Conservation (phyloP, 2,797 vertebrate species). For the Smutsia temminckii region DNA sequence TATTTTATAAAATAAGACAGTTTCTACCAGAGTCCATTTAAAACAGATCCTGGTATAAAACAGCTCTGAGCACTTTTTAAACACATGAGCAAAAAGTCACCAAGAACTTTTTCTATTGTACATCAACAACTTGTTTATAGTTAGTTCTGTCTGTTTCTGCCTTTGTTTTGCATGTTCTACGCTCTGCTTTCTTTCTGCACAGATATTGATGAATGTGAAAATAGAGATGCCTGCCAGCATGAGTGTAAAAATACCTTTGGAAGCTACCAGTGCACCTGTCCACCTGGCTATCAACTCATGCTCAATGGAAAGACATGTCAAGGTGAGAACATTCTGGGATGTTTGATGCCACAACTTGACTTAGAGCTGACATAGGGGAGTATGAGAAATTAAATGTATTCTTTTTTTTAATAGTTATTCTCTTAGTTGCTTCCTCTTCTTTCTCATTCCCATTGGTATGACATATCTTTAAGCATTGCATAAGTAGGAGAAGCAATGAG, state of each 20-base stretch:
- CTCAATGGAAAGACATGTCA: slow-evolving; percentile 95
- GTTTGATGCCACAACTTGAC: neutral
- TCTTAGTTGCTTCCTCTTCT: neutral
- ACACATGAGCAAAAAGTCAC: neutral
- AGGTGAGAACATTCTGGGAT: slow-evolving; percentile 85
- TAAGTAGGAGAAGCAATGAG: neutral
- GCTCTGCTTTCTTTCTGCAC: slow-evolving; percentile 62
- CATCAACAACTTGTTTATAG: neutral
- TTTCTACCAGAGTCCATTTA: neutral
- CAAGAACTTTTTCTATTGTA: neutral
- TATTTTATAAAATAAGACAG: neutral
- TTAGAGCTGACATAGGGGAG: neutral
- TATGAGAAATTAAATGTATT: neutral
- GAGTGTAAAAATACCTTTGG: slow-evolving; percentile 95
- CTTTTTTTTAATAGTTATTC: neutral
- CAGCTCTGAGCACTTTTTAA: slow-evolving; percentile 5
- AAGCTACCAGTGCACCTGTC: slow-evolving; percentile 94
- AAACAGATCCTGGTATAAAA: neutral
- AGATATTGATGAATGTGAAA: slow-evolving; percentile 98
- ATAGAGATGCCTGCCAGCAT: slow-evolving; percentile 93
- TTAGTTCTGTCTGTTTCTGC: neutral
- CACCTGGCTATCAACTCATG: slow-evolving; percentile 93
- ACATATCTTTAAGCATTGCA: neutral
- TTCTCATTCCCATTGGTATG: neutral
- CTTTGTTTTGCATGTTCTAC: neutral